Base-by-base conservation (phyloP, 2,113 vertebrate species). In the Dolichotis patagonum region DNA sequence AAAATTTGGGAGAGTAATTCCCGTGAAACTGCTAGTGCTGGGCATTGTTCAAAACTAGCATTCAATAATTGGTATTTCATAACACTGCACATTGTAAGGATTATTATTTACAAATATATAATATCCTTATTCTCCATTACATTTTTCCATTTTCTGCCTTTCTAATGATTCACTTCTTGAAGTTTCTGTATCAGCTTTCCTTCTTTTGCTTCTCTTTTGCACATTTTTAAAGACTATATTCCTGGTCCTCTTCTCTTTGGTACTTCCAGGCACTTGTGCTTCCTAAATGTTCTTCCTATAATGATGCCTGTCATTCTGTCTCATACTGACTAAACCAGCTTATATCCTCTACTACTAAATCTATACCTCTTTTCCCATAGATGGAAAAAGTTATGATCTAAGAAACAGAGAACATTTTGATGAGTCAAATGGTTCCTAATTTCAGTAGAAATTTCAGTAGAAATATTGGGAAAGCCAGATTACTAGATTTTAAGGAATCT, bases 151-250 rank as follows among this genome's bases (percentile, higher is more conserved):
- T 73, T 90, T 52, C 58, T 65, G 13, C 22, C 38, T 89, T 30
- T 94, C 20, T 69, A 22, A 35, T 22, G 38, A 8, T 67, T 58
- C 20, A 67, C 12, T 90, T 28, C 35, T 80, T 52, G 52, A 28
- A 58, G 38, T 28, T 60, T n/a, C 85, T 80, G 22, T 65, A 56
- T 32, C 73, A 58, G 46, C 4, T 14, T 88, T 26, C 11, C 49
- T 52, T n/a, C 35, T 13, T n/a, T n/a, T 14, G 0, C 10, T 38
- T 41, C 5, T 5, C 3, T 49, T 49, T 20, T n/a, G 26, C 1
- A 11, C 28, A 28, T 90, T 54, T 30, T 38, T 62, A 41, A 71
- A 77, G 43, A 46, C 26, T 26, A 26, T 5, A 62, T 65, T 52
- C 35, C 16, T 65, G 2, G 49, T 1, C 9, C 12, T 30, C 41